A percentile compares a stretch with the other conserved stretches of the same genome.
phyloP scores from a whole-genome alignment of 2,888 invertebrate species.

The Pherbina coryleti region DNA sequence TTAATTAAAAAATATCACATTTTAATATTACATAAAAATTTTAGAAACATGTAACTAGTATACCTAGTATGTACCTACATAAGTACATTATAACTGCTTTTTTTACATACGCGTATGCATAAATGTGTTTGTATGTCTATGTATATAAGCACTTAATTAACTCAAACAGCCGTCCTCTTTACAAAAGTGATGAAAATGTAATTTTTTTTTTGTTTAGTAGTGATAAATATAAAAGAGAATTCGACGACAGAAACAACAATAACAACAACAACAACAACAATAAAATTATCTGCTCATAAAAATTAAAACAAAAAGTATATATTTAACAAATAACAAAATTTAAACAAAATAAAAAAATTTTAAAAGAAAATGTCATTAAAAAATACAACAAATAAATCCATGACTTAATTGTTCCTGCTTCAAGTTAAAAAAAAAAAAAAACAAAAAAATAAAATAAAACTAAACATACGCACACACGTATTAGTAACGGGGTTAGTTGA shows the following conservation, averaged over 20 bases:
- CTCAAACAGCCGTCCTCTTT: constrained; percentile 31
- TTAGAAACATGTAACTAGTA: too few species aligned
- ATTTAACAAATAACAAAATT: background rate
- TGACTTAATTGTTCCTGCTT: constrained; percentile 25
- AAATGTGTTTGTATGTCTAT: too few species aligned
- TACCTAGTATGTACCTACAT: too few species aligned
- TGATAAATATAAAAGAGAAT: background rate
- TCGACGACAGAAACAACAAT: too few species aligned
- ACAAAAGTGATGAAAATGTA: constrained; percentile 19
- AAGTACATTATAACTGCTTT: too few species aligned
- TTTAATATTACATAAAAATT: too few species aligned
- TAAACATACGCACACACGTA: background rate
- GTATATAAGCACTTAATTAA: background rate
- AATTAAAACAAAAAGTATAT: too few species aligned
- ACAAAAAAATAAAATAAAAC: constrained; percentile 16
- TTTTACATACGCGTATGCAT: too few species aligned
- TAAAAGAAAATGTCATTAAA: background rate
- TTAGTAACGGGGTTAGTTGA: background rate
- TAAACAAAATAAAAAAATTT: background rate
- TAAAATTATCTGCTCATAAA: background rate
- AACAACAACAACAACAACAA: constrained; percentile 23
- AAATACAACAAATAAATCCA: background rate
- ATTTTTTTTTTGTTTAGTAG: constrained; percentile 1
- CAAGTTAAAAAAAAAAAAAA: constrained; percentile 32
- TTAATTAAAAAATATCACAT: too few species aligned